A percentile compares a stretch with the other conserved stretches of the same genome.
Conservation (phyloP, 2,113 vertebrate genomes). For the Centropristis striata region DNA sequence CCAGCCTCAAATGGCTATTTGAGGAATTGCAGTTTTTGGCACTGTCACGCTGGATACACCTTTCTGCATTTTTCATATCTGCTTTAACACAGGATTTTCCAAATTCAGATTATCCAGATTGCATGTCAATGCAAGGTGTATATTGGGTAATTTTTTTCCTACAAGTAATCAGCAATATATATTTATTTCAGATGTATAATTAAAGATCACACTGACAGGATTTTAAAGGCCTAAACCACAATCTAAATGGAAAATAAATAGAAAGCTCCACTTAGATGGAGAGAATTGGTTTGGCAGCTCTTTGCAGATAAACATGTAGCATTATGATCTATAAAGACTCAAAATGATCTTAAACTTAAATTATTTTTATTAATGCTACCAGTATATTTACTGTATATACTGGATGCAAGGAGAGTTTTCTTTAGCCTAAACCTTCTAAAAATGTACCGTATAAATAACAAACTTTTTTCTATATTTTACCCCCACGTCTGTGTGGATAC, state of each 20-base stretch:
- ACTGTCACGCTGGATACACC: too few species aligned
- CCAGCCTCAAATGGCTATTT: too few species aligned
- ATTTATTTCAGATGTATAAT: background rate
- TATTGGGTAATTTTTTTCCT: background rate
- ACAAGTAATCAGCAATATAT: background rate
- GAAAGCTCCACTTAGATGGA: background rate
- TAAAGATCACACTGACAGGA: background rate
- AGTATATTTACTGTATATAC: background rate
- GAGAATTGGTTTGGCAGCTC: background rate
- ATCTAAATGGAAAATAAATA: background rate
- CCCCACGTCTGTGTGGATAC: constrained; percentile 18
- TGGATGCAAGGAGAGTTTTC: background rate
- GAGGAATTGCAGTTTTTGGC: too few species aligned
- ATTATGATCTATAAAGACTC: background rate
- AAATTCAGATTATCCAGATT: too few species aligned
- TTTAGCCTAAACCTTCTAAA: background rate
- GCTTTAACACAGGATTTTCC: too few species aligned
- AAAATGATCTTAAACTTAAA: background rate
- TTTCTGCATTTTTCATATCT: too few species aligned
- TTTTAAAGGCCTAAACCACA: background rate
- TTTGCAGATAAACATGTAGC: background rate
- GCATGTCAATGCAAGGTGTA: background rate
- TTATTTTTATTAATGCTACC: background rate
- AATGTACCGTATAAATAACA: constrained; percentile 16
- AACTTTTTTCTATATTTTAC: constrained; percentile 1